These are phyloP conservation scores for Athripsodes cinereus DNA, from an alignment of 2,888 invertebrate genomes.

Conservation along the genomic window DNA sequence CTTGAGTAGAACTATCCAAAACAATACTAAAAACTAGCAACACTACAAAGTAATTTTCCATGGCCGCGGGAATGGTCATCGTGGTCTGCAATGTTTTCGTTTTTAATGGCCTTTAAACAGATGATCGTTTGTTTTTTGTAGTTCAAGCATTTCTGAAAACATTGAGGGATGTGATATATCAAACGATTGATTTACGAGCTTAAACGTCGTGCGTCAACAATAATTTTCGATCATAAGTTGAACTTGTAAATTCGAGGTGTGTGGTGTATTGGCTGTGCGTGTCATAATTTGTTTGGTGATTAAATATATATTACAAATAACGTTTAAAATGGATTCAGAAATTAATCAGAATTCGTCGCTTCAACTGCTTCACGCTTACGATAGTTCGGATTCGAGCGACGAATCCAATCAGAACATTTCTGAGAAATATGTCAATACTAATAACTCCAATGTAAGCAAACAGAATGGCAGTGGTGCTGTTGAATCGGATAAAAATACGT, in stretches of 20 bases:
- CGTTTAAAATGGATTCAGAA: not conserved
- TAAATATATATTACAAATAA: not conserved
- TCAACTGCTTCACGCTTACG: conserved; percentile 18
- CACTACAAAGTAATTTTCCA: not conserved
- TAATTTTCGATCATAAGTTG: too few species aligned
- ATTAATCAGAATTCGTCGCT: conserved; percentile 12
- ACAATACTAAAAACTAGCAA: not conserved
- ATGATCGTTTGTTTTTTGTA: too few species aligned
- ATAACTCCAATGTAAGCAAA: not conserved
- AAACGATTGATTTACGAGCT: too few species aligned
- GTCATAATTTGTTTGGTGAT: not conserved
- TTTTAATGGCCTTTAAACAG: not conserved
- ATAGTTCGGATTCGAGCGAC: conserved; percentile 5
- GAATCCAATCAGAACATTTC: not conserved
- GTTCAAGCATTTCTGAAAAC: too few species aligned
- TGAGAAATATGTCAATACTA: not conserved
- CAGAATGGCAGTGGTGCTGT: not conserved
- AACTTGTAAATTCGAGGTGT: not conserved
- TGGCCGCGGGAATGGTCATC: conserved; percentile 2
- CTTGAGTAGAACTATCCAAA: too few species aligned
- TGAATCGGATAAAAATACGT: not conserved
- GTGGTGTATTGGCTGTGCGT: not conserved
- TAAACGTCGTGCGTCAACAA: too few species aligned
- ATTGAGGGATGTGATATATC: too few species aligned
- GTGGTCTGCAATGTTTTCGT: not conserved